phyloP scores from a whole-genome alignment of 2,113 vertebrate species.

The Albula goreensis region DNA sequence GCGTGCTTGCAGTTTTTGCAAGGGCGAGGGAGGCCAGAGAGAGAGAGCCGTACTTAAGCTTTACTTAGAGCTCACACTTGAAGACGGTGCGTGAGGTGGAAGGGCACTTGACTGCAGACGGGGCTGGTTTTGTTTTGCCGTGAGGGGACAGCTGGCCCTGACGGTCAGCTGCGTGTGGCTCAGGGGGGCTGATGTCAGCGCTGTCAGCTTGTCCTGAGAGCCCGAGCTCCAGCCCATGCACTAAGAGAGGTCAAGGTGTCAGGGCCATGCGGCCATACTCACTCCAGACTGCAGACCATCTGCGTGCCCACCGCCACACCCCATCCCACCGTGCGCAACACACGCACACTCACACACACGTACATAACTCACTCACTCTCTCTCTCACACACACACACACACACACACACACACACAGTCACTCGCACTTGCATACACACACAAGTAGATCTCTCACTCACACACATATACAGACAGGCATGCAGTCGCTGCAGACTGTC shows the following conservation, averaged over 20 bases:
- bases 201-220: conserved; percentile 34
- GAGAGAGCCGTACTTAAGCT: not conserved
- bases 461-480: conserved; percentile 13
- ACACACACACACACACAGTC: not conserved
- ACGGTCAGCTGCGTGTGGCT: conserved; percentile 32
- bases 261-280: not conserved
- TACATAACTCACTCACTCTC: too few species aligned
- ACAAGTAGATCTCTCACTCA: conserved; percentile 27
- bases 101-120: not conserved
- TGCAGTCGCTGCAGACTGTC: too few species aligned
- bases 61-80: too few species aligned
- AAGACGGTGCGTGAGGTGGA: not conserved
- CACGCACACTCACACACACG: not conserved
- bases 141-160: conserved; percentile 18
- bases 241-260: conserved; percentile 29
- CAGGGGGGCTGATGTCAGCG: not conserved
- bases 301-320: not conserved
- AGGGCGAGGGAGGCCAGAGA: not conserved
- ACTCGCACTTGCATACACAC: not conserved
- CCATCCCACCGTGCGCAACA: not conserved
- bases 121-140: not conserved
- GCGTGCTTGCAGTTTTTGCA: too few species aligned
- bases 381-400: too few species aligned
- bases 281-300: not conserved
- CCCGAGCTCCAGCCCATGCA: conserved; percentile 4